Evolutionary conservation across 1,140 invertebrate species (phyloP), one percentile per base, ranked within the genome.

Genomic region (Drosophila punjabiensis): DNA sequence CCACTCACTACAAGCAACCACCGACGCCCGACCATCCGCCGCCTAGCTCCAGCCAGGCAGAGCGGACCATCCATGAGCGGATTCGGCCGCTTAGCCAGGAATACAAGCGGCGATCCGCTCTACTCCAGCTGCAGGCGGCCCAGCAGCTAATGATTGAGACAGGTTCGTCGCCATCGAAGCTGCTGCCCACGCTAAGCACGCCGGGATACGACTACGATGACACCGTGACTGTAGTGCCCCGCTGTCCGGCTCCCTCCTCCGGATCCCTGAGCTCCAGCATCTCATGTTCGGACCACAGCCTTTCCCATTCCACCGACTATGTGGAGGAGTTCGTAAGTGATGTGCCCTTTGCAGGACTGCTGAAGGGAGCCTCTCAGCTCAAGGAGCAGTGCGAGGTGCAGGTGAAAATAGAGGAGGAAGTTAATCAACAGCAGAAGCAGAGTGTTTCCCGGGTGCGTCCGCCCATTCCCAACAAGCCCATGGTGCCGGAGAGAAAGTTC

Each of bases 11-110:
- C 86, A 95, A 96, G 55, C 98, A 98, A 94, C 98, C 98, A 6
- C 97, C 98, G 0, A 99, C 98, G 5, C 98, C 98, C 0, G 98
- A 99, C 87, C 97, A 98, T 94, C 97, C 98, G 6, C 98, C 98
- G 8, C 98, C 98, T 0, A 97, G 97, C n/a, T 97, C 98, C 8
- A 95, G 96, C 77, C 97, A 98, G 81, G 98, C 98, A 0, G 96
- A 98, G 93, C 96, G 96, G 87, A 96, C 96, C 78, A 99, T 99
- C 82, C 96, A 98, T 87, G 96, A 98, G 88, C 95, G 97, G 92
- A 98, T 99, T 79, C 95, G 97, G 82, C 97, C 98, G 20, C 93
- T 98, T 14, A 97, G 97, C 94, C 97, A 98, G 96, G 92, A 93
- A 69, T 93, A 93, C 58, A 93, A 93, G 58, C 76, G 92, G 0